Percentiles rank a stretch among this genome's conserved stretches.
Conservation (phyloP, 2,113 vertebrate species). For the Cynoglossus semilaevis region DNA sequence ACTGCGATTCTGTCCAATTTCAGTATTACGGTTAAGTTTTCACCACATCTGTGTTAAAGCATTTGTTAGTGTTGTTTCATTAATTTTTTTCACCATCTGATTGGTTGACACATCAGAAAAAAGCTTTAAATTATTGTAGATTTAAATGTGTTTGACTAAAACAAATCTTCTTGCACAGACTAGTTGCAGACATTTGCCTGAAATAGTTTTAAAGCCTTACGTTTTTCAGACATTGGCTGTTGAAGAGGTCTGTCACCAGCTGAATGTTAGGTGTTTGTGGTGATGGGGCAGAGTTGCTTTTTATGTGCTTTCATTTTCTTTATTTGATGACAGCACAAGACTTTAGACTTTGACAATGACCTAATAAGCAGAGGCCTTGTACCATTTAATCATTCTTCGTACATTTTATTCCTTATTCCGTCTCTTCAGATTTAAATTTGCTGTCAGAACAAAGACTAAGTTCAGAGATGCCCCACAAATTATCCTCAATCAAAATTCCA, state of each 20-base stretch:
- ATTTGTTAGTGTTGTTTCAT: conserved; percentile 4
- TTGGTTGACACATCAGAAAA: conserved; percentile 1
- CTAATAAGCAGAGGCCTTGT: conserved; percentile 26
- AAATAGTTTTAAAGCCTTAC: conserved; percentile 15
- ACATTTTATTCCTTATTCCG: conserved; percentile 3
- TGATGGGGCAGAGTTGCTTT: conserved; percentile 21
- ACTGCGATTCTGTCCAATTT: conserved; percentile 27
- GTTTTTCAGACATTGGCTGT: conserved; percentile 10
- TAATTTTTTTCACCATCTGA: conserved; percentile 10
- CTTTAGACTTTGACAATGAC: not conserved
- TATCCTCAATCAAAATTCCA: conserved; percentile 20
- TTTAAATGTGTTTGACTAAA: not conserved
- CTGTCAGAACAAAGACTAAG: conserved; percentile 10
- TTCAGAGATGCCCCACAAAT: conserved; percentile 28
- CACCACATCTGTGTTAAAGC: conserved; percentile 2
- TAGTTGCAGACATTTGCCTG: not conserved
- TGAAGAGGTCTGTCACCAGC: conserved; percentile 3
- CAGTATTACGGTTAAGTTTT: conserved; percentile 10
- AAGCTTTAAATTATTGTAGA: conserved; percentile 20
- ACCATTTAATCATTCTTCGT: conserved; percentile 6
- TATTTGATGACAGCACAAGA: conserved; percentile 8
- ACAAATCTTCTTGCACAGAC: not conserved
- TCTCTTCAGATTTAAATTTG: conserved; percentile 2
- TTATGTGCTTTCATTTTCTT: conserved; percentile 11
- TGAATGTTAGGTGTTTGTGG: conserved; percentile 2